Conservation (phyloP, 2,888 invertebrate species). For the Leptopterna dolabrata region DNA sequence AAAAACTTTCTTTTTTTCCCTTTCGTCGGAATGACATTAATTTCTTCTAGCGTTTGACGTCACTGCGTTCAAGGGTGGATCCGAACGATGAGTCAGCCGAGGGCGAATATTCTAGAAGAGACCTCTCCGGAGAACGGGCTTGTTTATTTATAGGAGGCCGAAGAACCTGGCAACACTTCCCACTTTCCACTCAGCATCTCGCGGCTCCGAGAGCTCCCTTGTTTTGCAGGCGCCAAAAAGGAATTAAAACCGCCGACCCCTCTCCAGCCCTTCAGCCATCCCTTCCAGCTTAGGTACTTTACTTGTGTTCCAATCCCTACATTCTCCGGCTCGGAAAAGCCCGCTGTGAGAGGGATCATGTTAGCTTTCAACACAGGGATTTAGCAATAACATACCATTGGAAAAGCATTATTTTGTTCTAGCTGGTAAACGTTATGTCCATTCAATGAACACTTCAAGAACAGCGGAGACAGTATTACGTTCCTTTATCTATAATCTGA, state of each 20-base stretch:
- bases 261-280: neutral
- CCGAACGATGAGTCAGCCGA: neutral
- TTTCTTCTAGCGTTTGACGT: neutral
- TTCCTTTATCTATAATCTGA: too few species aligned
- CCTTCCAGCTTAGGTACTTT: slow-evolving; percentile 12
- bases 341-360: neutral
- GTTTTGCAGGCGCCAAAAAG: slow-evolving; percentile 5
- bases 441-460: too few species aligned
- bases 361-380: neutral
- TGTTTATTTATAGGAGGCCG: slow-evolving; percentile 47
- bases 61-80: neutral
- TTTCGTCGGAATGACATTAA: neutral
- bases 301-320: neutral
- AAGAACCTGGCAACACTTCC: slow-evolving; percentile 36
- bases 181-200: slow-evolving; percentile 36
- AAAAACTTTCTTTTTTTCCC: neutral
- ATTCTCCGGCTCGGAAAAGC: neutral
- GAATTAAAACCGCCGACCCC: slow-evolving; percentile 29
- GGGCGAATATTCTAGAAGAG: slow-evolving; percentile 39
- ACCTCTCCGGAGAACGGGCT: slow-evolving; percentile 23
- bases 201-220: neutral
- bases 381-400: neutral
- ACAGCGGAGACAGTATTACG: too few species aligned
- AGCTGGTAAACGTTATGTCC: too few species aligned
- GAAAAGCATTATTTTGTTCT: neutral